Conservation (phyloP, 1,140 invertebrate genomes). For the Drosophila ogumai region DNA sequence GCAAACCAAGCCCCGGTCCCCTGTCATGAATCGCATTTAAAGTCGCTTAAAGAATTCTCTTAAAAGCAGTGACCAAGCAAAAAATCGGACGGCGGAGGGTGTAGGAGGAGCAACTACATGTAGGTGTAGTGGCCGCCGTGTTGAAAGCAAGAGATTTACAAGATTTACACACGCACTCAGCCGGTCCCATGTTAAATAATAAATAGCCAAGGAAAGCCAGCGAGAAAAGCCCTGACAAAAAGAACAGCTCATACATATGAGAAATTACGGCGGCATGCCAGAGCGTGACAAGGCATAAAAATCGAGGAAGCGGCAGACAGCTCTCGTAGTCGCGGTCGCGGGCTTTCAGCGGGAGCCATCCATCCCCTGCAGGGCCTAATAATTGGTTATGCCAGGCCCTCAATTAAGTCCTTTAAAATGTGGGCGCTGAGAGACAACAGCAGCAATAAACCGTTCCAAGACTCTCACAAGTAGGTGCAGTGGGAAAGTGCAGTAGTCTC, state of each 20-base stretch:
- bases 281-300: constrained; percentile 69
- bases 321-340: constrained; percentile 16
- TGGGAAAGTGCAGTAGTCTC: constrained; percentile 3
- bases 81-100: not conserved
- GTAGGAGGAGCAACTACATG: constrained; percentile 7
- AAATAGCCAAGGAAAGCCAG: constrained; percentile 58
- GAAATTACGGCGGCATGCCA: constrained; percentile 65
- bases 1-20: constrained; percentile 15
- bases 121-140: constrained; percentile 49
- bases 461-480: not conserved
- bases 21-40: constrained; percentile 73
- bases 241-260: constrained; percentile 45
- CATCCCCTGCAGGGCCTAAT: constrained; percentile 40
- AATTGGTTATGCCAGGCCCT: constrained; percentile 72
- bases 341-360: constrained; percentile 14
- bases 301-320: constrained; percentile 27
- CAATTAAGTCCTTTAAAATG: constrained; percentile 73
- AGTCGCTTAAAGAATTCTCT: constrained; percentile 74
- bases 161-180: constrained; percentile 72
- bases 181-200: constrained; percentile 62
- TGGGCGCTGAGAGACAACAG: constrained; percentile 46
- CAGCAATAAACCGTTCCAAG: constrained; percentile 12
- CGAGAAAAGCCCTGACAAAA: constrained; percentile 38
- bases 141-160: constrained; percentile 78
- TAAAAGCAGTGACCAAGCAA: constrained; percentile 72